These are phyloP conservation scores for Salticus scenicus DNA, from an alignment of 2,888 invertebrate genomes.

Conservation along the genomic window DNA sequence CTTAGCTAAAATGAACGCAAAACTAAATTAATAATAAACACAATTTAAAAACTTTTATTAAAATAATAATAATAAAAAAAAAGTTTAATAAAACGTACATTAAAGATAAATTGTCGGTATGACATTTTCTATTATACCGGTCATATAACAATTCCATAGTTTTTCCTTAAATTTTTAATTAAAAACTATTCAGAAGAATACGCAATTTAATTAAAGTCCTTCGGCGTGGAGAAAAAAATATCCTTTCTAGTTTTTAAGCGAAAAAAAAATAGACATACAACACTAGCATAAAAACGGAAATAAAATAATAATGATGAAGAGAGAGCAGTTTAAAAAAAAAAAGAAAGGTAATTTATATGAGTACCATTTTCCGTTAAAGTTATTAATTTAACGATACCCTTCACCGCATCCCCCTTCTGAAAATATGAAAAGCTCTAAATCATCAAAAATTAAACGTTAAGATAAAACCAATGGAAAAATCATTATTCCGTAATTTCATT, in stretches of 20 bases:
- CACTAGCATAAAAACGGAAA: conserved; percentile 4
- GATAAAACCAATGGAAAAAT: conserved; percentile 39
- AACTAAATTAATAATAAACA: conserved; percentile 2
- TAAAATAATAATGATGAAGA: conserved; percentile 13
- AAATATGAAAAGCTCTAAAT: conserved; percentile 17
- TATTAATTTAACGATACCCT: conserved; percentile 41
- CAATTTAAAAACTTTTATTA: background rate
- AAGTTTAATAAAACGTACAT: background rate
- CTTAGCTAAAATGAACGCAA: background rate
- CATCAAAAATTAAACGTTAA: conserved; percentile 37
- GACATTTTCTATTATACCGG: conserved; percentile 5
- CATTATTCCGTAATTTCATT: conserved; percentile 61
- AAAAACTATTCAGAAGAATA: conserved; percentile 15
- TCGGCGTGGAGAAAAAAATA: background rate
- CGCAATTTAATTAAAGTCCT: conserved; percentile 6
- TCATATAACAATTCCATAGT: background rate
- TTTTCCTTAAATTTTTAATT: background rate
- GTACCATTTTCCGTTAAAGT: conserved; percentile 30
- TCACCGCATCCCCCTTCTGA: conserved; percentile 7
- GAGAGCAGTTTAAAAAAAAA: too few species aligned
- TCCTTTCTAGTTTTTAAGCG: background rate
- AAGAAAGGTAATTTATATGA: conserved; percentile 1
- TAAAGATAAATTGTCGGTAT: conserved; percentile 1
- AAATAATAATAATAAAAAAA: background rate
- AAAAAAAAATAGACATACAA: conserved; percentile 11